Percentiles rank a stretch among this genome's conserved stretches.
These are phyloP conservation scores for Euplagia quadripunctaria DNA, from an alignment of 2,888 invertebrate genomes.

Conservation along the genomic window DNA sequence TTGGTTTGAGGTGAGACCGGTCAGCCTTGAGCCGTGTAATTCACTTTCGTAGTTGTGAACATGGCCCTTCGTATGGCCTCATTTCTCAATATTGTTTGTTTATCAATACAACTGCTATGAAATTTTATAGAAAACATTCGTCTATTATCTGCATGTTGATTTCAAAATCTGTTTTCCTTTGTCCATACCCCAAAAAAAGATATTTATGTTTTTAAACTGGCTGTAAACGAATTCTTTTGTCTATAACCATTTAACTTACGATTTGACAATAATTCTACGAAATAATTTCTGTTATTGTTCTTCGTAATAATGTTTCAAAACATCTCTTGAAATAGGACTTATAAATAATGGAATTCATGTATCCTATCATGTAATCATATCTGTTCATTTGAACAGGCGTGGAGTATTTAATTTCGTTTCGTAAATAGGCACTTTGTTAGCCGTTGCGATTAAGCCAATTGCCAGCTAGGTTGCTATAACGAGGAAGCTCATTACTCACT, in stretches of 20 bases:
- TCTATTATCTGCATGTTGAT: conserved; percentile 7
- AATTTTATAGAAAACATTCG: conserved; percentile 19
- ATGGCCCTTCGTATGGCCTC: conserved; percentile 83
- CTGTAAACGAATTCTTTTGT: background rate
- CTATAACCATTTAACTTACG: background rate
- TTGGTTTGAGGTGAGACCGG: conserved; percentile 84
- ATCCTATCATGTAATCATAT: conserved; percentile 16
- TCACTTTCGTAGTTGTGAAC: conserved; percentile 81
- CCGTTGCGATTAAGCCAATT: conserved; percentile 51
- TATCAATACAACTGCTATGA: conserved; percentile 49
- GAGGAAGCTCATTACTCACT: conserved; percentile 54
- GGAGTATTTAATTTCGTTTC: conserved; percentile 41
- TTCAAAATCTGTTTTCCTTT: background rate
- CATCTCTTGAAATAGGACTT: background rate
- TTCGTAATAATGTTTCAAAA: background rate
- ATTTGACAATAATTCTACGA: background rate
- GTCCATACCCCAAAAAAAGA: background rate
- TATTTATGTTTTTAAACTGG: background rate
- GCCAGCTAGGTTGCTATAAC: conserved; percentile 43
- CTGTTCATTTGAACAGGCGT: conserved; percentile 22
- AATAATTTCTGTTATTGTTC: background rate
- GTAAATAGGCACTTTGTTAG: conserved; percentile 29
- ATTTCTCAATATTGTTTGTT: conserved; percentile 79
- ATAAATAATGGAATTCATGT: conserved; percentile 7
- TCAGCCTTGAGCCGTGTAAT: conserved; percentile 83